Percentiles rank a stretch among this genome's conserved stretches.
Conservation (phyloP, 64 coral and sea anemone species). For the Hydrozoanthus tunicans region DNA sequence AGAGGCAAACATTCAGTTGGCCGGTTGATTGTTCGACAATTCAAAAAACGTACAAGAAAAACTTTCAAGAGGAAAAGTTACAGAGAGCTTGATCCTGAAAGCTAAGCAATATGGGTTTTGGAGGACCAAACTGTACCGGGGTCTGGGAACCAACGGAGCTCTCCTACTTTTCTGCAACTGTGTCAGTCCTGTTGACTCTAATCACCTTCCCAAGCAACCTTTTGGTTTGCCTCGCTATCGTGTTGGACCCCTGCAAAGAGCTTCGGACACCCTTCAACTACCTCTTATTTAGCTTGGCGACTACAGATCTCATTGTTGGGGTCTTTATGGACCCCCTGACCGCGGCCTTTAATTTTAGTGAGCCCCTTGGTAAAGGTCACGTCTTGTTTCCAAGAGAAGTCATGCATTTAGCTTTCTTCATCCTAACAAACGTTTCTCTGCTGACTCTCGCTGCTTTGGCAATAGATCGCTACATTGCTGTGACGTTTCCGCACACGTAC, state of each 20-base stretch:
- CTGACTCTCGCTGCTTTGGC: constrained; percentile 60
- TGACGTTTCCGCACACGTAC: constrained; percentile 61
- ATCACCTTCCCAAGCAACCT: constrained; percentile 70
- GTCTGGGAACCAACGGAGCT: constrained; percentile 44
- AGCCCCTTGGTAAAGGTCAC: constrained; percentile 29
- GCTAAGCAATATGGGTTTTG: background rate
- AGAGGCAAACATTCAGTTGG: no score
- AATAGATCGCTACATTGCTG: constrained; percentile 72
- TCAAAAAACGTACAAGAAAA: no score
- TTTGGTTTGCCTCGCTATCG: constrained; percentile 72
- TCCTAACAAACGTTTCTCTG: constrained; percentile 62
- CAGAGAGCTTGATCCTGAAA: no score
- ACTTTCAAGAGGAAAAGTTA: no score
- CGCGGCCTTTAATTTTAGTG: constrained; percentile 55
- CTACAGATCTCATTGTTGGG: constrained; percentile 70
- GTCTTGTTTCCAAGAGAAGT: constrained; percentile 36
- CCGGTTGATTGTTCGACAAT: no score
- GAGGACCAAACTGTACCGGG: constrained; percentile 31
- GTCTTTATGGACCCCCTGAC: constrained; percentile 74
- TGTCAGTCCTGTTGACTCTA: constrained; percentile 35
- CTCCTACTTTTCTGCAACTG: constrained; percentile 47
- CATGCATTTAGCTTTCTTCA: constrained; percentile 64
- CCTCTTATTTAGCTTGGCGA: constrained; percentile 65
- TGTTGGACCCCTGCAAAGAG: constrained; percentile 74
- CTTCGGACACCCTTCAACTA: constrained; percentile 78